Evolutionary conservation across 1,140 invertebrate species (phyloP).

Genomic region (Diuraphis noxia): DNA sequence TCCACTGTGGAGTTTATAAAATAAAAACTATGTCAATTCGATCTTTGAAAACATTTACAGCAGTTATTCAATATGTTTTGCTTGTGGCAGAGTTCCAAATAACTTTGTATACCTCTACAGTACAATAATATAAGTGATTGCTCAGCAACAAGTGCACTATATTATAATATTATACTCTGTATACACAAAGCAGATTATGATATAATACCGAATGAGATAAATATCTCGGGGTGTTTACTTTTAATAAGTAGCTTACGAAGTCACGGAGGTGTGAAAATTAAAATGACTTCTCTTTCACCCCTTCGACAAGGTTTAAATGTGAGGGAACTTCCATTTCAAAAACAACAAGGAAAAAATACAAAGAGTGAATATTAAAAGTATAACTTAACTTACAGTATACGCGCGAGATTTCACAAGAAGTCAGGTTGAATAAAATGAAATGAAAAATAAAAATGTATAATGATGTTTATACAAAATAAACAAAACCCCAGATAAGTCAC

Average conservation of each 20-base stretch:
- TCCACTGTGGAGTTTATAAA: neutral
- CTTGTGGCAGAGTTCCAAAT: neutral
- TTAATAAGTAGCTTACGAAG: conserved; percentile 37
- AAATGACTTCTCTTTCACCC: conserved; percentile 2
- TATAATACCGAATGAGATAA: neutral
- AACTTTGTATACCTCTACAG: neutral
- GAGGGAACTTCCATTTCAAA: neutral
- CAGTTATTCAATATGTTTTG: neutral
- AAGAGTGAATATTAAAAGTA: neutral
- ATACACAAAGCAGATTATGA: conserved; percentile 33
- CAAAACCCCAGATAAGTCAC: neutral
- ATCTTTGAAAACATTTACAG: neutral
- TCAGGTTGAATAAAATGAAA: neutral
- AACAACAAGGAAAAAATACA: neutral
- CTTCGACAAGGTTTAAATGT: conserved; percentile 26
- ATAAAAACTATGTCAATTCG: neutral
- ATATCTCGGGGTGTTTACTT: conserved; percentile 41
- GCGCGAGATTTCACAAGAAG: neutral
- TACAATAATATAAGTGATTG: conserved; percentile 12
- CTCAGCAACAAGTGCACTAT: conserved; percentile 15
- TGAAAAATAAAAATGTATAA: neutral
- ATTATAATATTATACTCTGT: neutral
- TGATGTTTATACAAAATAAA: too few species aligned
- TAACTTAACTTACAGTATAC: neutral
- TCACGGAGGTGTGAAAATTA: neutral